A percentile compares a stretch with the other conserved stretches of the same genome.
phyloP scores from a whole-genome alignment of 2,797 vertebrate genomes.

The Ptychadena robeensis region DNA sequence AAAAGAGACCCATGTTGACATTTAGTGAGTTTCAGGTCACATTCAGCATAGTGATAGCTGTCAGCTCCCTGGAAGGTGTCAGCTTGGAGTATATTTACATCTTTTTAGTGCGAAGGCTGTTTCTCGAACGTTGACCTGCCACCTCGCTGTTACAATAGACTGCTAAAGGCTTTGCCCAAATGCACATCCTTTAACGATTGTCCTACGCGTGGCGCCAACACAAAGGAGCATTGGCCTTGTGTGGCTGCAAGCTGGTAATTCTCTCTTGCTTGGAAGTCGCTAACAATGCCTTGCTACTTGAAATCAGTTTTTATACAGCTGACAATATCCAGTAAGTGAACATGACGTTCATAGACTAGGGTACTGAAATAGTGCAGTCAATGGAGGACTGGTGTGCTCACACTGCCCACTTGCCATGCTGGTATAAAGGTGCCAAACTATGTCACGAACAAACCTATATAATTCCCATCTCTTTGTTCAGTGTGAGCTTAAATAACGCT shows the following conservation, averaged over 20 bases:
- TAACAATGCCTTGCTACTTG: slow-evolving; percentile 15
- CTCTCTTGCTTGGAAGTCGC: slow-evolving; percentile 12
- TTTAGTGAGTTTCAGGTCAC: background rate
- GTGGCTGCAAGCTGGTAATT: slow-evolving; percentile 22
- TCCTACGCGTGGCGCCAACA: background rate
- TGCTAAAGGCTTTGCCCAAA: background rate
- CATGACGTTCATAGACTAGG: background rate
- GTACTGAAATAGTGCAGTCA: background rate
- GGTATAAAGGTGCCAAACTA: background rate
- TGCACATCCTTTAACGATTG: background rate
- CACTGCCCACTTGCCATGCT: background rate
- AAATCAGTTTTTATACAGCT: background rate
- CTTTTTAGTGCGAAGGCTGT: background rate
- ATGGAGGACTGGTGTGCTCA: slow-evolving; percentile 3
- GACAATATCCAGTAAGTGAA: slow-evolving; percentile 12
- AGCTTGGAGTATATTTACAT: slow-evolving; percentile 21
- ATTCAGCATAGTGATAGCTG: slow-evolving; percentile 1
- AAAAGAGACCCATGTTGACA: background rate
- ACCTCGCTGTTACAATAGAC: slow-evolving; percentile 12
- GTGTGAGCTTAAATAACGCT: background rate
- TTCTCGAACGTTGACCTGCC: slow-evolving; percentile 22
- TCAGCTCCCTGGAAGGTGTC: slow-evolving; percentile 7
- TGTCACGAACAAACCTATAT: background rate
- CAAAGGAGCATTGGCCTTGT: slow-evolving; percentile 9
- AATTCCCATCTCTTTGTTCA: background rate